Conservation (phyloP, 2,113 vertebrate genomes). For the Myocastor coypus region DNA sequence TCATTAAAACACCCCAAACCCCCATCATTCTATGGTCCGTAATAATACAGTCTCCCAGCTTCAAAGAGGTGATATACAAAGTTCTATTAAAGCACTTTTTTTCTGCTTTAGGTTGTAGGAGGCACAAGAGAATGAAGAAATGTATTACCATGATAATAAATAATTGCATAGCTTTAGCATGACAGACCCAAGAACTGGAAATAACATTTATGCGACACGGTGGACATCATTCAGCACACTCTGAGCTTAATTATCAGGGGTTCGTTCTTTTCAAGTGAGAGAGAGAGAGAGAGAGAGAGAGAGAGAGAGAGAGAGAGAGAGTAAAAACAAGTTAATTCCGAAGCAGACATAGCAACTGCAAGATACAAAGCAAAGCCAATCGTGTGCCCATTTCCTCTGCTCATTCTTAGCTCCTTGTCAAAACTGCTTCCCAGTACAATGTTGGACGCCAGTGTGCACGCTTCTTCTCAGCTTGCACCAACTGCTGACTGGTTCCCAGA, state of each 20-base stretch:
- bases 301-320: neutral
- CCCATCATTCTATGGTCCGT: constrained; percentile 40
- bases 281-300: neutral
- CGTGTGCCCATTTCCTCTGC: neutral
- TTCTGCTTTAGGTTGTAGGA: constrained; percentile 77
- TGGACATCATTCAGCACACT: neutral
- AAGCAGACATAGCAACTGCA: neutral
- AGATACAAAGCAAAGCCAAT: neutral
- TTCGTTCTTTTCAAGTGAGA: constrained; percentile 53
- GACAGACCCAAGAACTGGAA: constrained; percentile 49
- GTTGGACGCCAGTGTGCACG: neutral
- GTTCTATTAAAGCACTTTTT: constrained; percentile 82
- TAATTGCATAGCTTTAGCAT: constrained; percentile 80
- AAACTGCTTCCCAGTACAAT: constrained; percentile 53
- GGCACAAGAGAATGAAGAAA: constrained; percentile 70
- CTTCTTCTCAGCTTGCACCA: neutral
- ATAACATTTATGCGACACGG: neutral
- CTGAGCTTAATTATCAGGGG: constrained; percentile 65
- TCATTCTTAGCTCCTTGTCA: constrained; percentile 16
- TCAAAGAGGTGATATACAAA: constrained; percentile 63
- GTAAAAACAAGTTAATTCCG: constrained; percentile 55
- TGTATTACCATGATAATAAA: constrained; percentile 73
- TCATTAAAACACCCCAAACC: constrained; percentile 79
- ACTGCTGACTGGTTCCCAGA: neutral
- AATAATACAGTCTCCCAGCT: neutral